Percentiles rank a stretch among this genome's conserved stretches.
Conservation (phyloP, 2,797 vertebrate genomes). For the Hyperoplus immaculatus region DNA sequence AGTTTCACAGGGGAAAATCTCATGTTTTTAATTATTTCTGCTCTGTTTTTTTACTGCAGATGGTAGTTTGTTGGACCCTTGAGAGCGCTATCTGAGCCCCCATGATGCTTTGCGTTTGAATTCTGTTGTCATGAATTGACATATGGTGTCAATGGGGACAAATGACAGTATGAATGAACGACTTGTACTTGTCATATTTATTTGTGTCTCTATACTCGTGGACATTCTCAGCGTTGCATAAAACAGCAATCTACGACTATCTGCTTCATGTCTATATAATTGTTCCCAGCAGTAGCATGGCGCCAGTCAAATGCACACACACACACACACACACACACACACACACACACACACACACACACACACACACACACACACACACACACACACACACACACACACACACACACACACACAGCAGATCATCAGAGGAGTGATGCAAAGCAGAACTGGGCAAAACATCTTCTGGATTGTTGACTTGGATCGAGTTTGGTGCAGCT, state of each 20-base stretch:
- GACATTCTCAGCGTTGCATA: constrained; percentile 45
- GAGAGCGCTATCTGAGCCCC: not conserved
- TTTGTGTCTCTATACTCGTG: constrained; percentile 24
- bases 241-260: constrained; percentile 67
- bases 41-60: not conserved
- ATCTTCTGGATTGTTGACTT: constrained; percentile 54
- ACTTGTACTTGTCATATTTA: constrained; percentile 24
- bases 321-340: constrained; percentile 17
- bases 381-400: constrained; percentile 11
- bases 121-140: constrained; percentile 20
- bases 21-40: not conserved
- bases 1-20: not conserved
- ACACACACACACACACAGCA: constrained; percentile 32
- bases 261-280: constrained; percentile 82
- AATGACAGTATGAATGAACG: constrained; percentile 15
- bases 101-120: not conserved
- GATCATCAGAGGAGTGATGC: constrained; percentile 62
- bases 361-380: constrained; percentile 31
- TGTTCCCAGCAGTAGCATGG: constrained; percentile 77
- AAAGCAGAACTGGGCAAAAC: constrained; percentile 64
- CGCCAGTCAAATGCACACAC: constrained; percentile 73
- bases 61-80: not conserved
- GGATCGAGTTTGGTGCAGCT: constrained; percentile 42
- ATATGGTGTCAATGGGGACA: constrained; percentile 18
- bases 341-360: not conserved